Percentiles rank a stretch among this genome's conserved stretches.
phyloP scores from a whole-genome alignment of 1,140 invertebrate species.

The Agrilus planipennis region DNA sequence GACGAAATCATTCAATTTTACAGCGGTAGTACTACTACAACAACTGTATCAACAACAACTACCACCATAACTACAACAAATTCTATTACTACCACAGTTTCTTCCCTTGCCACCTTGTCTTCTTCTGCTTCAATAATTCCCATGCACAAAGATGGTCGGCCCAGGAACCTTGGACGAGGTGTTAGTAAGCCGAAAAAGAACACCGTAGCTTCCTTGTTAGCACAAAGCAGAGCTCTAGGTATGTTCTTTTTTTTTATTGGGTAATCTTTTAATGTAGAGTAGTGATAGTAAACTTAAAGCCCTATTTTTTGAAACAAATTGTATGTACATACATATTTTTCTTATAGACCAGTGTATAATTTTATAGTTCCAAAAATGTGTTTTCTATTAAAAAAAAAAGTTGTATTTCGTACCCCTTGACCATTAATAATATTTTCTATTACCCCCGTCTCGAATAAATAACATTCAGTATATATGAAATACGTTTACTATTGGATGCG shows the following conservation, averaged over 20 bases:
- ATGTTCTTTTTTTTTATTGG: constrained; percentile 21
- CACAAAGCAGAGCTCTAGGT: constrained; percentile 68
- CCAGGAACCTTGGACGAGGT: constrained; percentile 67
- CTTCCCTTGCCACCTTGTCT: constrained; percentile 9
- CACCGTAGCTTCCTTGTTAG: constrained; percentile 74
- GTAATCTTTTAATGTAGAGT: too few species aligned
- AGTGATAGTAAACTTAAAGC: too few species aligned
- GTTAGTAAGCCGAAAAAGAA: constrained; percentile 85
- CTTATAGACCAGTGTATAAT: too few species aligned
- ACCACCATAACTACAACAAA: constrained; percentile 11
- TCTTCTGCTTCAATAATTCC: constrained; percentile 14
- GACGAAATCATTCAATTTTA: constrained; percentile 43
- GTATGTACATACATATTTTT: too few species aligned
- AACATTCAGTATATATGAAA: too few species aligned
- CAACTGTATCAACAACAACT: constrained; percentile 16
- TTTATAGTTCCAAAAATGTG: too few species aligned
- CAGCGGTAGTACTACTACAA: constrained; percentile 49
- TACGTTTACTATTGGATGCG: too few species aligned
- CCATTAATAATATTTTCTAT: too few species aligned
- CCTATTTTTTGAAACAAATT: too few species aligned
- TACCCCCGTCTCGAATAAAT: too few species aligned
- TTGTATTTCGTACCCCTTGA: too few species aligned
- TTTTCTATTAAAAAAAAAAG: too few species aligned
- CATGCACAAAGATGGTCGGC: constrained; percentile 54
- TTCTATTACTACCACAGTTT: constrained; percentile 13